phyloP scores from a whole-genome alignment of 2,113 vertebrate genomes.

The Forbesichthys papilliferus region DNA sequence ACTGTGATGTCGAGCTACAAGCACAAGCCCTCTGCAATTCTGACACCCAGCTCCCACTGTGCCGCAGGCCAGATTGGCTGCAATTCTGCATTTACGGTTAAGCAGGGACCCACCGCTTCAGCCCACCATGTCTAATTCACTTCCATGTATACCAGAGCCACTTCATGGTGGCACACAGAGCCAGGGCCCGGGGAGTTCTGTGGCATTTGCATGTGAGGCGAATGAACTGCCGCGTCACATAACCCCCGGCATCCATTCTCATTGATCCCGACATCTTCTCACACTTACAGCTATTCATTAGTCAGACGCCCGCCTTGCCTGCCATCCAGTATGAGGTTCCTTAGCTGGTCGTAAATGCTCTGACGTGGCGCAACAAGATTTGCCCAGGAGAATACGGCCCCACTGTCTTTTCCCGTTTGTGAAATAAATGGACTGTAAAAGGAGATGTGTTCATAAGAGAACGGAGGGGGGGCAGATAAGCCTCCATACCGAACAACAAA shows the following conservation, averaged over 20 bases:
- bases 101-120: constrained; percentile 42
- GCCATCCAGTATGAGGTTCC: constrained; percentile 16
- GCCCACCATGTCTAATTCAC: constrained; percentile 35
- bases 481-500: not conserved
- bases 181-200: constrained; percentile 13
- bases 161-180: constrained; percentile 11
- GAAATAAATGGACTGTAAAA: constrained; percentile 28
- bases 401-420: constrained; percentile 44
- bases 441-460: constrained; percentile 40
- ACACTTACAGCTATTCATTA: constrained; percentile 67
- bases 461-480: not conserved
- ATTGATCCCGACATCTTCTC: constrained; percentile 50
- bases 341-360: constrained; percentile 36
- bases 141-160: constrained; percentile 27
- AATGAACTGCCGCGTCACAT: constrained; percentile 50
- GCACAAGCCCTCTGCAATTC: constrained; percentile 49
- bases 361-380: constrained; percentile 35
- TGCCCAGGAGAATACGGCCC: constrained; percentile 46
- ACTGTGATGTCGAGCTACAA: constrained; percentile 41
- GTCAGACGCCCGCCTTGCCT: constrained; percentile 13
- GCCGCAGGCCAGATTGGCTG: constrained; percentile 40
- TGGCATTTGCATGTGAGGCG: constrained; percentile 52
- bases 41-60: constrained; percentile 47
- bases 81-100: constrained; percentile 40
- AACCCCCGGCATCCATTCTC: constrained; percentile 55